phyloP scores from a whole-genome alignment of 2,888 invertebrate genomes.

The Heteropelma amictum region DNA sequence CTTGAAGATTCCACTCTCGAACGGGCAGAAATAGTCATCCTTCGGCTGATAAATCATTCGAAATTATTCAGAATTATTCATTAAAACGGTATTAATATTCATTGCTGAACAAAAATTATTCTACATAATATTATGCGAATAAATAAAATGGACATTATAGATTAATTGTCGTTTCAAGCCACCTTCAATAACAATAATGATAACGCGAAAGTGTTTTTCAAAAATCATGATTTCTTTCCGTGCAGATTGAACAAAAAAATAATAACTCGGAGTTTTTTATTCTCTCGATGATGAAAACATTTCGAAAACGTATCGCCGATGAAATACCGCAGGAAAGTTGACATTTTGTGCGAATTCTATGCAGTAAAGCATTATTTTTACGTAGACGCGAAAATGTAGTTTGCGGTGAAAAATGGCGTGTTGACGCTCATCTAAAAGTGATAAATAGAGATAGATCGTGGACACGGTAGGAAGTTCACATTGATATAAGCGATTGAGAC shows the following conservation, averaged over 20 bases:
- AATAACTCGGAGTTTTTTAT: no score
- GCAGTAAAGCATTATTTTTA: not conserved
- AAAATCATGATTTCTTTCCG: no score
- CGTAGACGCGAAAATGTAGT: not conserved
- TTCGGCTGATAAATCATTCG: not conserved
- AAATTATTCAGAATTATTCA: not conserved
- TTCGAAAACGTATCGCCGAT: no score
- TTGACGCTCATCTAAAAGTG: slow-evolving; percentile 67
- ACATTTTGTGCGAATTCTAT: not conserved
- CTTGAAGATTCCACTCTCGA: slow-evolving; percentile 69
- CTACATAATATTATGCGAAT: no score
- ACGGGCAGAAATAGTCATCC: not conserved
- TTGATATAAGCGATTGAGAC: slow-evolving; percentile 56
- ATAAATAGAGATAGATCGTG: slow-evolving; percentile 75
- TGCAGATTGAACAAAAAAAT: no score
- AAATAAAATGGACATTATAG: no score
- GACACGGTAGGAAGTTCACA: slow-evolving; percentile 64
- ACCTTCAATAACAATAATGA: no score
- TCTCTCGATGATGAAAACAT: no score
- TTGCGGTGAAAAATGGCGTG: slow-evolving; percentile 9
- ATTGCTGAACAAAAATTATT: not conserved
- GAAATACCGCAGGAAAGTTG: no score
- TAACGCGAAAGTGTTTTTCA: no score
- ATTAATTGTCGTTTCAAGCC: no score
- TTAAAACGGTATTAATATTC: not conserved